Evolutionary conservation across 2,888 invertebrate genomes (phyloP).

Genomic region (Resseliella maxima): DNA sequence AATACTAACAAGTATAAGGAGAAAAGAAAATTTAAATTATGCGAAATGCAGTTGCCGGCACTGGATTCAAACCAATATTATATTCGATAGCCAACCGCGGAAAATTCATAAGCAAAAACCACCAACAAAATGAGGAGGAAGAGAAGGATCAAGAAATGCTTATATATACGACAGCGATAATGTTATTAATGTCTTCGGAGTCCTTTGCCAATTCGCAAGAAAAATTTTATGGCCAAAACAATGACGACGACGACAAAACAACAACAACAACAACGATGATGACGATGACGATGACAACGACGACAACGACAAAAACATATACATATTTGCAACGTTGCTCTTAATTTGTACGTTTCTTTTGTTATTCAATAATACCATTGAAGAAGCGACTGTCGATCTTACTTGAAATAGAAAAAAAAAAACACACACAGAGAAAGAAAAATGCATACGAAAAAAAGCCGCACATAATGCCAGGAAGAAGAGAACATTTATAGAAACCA

Average conservation of each 20-base stretch:
- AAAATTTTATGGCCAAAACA: background rate
- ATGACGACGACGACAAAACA: background rate
- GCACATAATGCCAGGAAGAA: background rate
- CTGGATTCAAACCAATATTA: slow-evolving; percentile 3
- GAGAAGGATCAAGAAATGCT: background rate
- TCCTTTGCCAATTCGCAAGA: slow-evolving; percentile 19
- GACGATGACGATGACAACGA: background rate
- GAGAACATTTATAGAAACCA: background rate
- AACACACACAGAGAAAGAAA: background rate
- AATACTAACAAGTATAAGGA: background rate
- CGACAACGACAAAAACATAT: too few species aligned
- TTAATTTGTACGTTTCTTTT: background rate
- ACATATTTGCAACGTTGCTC: background rate
- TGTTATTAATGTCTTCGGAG: slow-evolving; percentile 33
- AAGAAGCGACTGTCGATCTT: background rate
- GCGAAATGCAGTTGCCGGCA: slow-evolving; percentile 2
- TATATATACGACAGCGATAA: background rate
- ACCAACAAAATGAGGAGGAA: background rate
- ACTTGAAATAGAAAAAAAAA: background rate
- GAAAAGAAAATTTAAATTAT: background rate
- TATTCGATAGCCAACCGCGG: slow-evolving; percentile 33
- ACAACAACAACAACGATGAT: background rate
- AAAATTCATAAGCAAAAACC: background rate
- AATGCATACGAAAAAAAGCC: background rate
- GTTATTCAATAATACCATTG: background rate